These are phyloP conservation scores for Eumeta japonica DNA, from an alignment of 1,140 invertebrate species.

Conservation along the genomic window DNA sequence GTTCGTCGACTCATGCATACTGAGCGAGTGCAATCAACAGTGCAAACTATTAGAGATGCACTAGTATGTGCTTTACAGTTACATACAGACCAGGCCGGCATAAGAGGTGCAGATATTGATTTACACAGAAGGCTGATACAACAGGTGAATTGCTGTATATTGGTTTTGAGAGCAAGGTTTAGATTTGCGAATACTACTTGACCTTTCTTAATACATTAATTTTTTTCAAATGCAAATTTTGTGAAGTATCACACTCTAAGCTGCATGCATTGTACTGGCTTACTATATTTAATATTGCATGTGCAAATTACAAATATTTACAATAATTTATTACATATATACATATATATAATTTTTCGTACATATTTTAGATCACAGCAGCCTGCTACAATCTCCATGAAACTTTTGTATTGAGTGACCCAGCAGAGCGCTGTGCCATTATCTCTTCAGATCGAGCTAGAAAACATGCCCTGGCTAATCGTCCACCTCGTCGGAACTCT, in stretches of 20 bases:
- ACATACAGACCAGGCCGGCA: constrained; percentile 64
- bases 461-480: constrained; percentile 20
- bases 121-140: constrained; percentile 63
- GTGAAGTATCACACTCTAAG: too few species aligned
- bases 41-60: constrained; percentile 79
- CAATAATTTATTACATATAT: neutral
- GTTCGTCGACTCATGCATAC: constrained; percentile 76
- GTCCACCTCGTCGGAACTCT: too few species aligned
- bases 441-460: constrained; percentile 46
- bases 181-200: neutral
- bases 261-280: constrained; percentile 1
- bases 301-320: neutral
- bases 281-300: constrained; percentile 1
- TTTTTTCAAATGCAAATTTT: too few species aligned
- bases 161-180: neutral
- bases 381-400: constrained; percentile 63
- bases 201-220: neutral
- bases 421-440: constrained; percentile 60
- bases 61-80: constrained; percentile 73
- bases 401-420: constrained; percentile 57
- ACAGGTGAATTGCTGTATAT: constrained; percentile 48
- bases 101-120: constrained; percentile 63
- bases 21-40: constrained; percentile 74
- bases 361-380: constrained; percentile 57
- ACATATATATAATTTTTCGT: neutral